phyloP scores from a whole-genome alignment of 2,888 invertebrate genomes.

The Leptinotarsa haldemani region DNA sequence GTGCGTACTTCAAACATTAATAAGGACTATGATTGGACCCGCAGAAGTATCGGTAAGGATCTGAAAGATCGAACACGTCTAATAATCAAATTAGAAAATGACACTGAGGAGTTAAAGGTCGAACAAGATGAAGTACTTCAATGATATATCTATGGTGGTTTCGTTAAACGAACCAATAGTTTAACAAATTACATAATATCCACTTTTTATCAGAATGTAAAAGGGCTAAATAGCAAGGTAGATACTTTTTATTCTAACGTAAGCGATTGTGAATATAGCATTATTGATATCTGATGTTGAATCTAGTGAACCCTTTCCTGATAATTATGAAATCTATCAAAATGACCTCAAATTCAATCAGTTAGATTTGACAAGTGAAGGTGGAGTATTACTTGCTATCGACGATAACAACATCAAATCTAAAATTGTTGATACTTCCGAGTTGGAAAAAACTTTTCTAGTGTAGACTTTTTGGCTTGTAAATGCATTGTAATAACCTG shows the following conservation, averaged over 20 bases:
- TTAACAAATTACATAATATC: neutral
- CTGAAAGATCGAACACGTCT: neutral
- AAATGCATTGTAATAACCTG: conserved; percentile 1
- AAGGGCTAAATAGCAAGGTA: conserved; percentile 15
- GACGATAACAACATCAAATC: neutral
- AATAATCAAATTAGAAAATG: neutral
- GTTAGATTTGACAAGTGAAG: no score
- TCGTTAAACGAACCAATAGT: conserved; percentile 17
- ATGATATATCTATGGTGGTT: conserved; percentile 5
- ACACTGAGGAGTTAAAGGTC: neutral
- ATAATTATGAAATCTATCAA: conserved; percentile 14
- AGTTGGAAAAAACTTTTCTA: neutral
- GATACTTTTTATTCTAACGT: conserved; percentile 7
- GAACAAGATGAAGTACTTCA: neutral
- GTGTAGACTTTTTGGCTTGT: neutral
- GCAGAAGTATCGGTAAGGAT: neutral
- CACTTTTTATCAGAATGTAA: conserved; percentile 18
- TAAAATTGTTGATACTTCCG: conserved; percentile 6
- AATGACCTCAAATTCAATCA: neutral
- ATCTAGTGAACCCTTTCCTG: conserved; percentile 6
- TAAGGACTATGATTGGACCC: neutral
- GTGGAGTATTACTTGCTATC: no score
- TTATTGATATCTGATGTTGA: neutral
- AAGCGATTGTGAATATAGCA: conserved; percentile 15
- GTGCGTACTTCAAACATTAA: neutral